Base-by-base conservation (phyloP, 2,113 vertebrate genomes). In the Caloenas nicobarica region DNA sequence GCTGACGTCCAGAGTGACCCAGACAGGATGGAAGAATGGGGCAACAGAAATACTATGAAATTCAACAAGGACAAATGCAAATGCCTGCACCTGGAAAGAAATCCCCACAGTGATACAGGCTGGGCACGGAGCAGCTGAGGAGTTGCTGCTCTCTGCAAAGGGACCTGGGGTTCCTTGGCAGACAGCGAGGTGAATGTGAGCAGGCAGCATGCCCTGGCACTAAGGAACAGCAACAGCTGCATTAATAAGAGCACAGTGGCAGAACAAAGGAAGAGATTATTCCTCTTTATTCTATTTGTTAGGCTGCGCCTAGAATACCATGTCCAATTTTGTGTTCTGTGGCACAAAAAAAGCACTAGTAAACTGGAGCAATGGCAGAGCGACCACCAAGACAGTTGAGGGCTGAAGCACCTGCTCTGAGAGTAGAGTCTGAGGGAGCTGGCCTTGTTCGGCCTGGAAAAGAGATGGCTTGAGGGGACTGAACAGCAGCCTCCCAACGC, bases 241-340 rank as follows among this genome's bases (percentile, higher is more conserved):
- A 9, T 13, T 53, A 82, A 36, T n/a, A 58, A 42, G 8, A 48
- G 6, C 7, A 38, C 1, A 36, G 46, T 11, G 54, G 44, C 26
- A 76, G 46, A 62, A 13, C 23, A 72, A 68, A 15, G 29, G 11
- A 61, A 78, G 16, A 1, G 0, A 66, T 25, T 69, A n/a, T 28
- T 38, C 16, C 10, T 13, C 48, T 48, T 73, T 34, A 31, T 24
- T n/a, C 40, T 26, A 24, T 21, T 51, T 64, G 9, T 66, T 28
- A 70, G 33, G 62, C 46, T 70, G 11, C 18, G 38, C 26, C 25
- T 66, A 81, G 34, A 81, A 61, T 15, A 71, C 9, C 21, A 70
- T 0, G 0, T 16, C 14, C 31, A 44, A 8, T 54, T 69, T 31
- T 60, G 36, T 50, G 72, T 22, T 31, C 28, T 64, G 16, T 23